A percentile compares a stretch with the other conserved stretches of the same genome.
Evolutionary conservation across 2,888 invertebrate genomes (phyloP).

Genomic region (Pristionchus maxplancki): DNA sequence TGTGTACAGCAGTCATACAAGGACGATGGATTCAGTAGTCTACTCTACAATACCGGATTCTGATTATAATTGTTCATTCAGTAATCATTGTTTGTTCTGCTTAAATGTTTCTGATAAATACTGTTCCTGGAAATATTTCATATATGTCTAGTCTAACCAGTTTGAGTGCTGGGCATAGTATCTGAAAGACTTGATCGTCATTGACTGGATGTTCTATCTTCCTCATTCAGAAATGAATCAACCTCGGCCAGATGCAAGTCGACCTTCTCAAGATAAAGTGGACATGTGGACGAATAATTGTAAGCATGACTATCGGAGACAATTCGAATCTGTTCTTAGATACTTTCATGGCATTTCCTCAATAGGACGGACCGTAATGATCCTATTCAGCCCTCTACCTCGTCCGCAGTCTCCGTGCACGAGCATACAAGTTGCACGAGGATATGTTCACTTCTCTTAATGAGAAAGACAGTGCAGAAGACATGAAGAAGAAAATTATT

Average conservation of each 20-base stretch:
- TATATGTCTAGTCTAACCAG: background rate
- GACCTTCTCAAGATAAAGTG: background rate
- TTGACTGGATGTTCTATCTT: background rate
- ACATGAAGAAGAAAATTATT: background rate
- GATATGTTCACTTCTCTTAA: slow-evolving; percentile 35
- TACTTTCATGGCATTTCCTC: too few relatives aligned
- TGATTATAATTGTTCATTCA: background rate
- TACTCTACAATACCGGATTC: background rate
- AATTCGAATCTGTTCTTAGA: background rate
- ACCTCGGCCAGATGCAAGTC: background rate
- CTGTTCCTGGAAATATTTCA: background rate
- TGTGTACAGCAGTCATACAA: background rate
- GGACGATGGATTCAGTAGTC: background rate
- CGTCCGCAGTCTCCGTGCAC: slow-evolving; percentile 39
- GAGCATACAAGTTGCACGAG: slow-evolving; percentile 35
- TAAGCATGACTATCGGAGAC: background rate
- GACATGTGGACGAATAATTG: slow-evolving; percentile 27
- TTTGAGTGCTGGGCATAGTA: background rate
- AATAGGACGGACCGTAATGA: too few relatives aligned
- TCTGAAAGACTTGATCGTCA: background rate
- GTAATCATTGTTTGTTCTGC: background rate
- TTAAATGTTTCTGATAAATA: background rate
- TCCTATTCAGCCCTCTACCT: background rate
- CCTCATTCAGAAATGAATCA: background rate
- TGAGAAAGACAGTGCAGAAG: slow-evolving; percentile 5